These are phyloP conservation scores for Danio aesculapii DNA, from an alignment of 2,797 vertebrate genomes.

Conservation along the genomic window DNA sequence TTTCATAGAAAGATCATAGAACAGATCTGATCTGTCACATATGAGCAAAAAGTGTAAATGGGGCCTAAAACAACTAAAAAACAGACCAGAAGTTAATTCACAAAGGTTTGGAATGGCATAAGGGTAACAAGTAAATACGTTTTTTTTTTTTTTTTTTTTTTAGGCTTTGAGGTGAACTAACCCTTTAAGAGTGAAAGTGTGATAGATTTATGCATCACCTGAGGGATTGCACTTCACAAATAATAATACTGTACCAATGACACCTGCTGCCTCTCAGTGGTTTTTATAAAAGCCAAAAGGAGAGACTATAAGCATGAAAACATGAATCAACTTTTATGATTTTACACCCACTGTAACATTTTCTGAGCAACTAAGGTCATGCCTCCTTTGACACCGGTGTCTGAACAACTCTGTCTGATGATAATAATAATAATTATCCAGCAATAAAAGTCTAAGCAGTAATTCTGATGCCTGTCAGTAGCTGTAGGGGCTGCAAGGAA, in stretches of 20 bases:
- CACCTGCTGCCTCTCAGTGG: conserved; percentile 1
- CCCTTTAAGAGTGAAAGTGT: not conserved
- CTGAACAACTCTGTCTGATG: conserved; percentile 6
- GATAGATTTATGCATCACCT: not conserved
- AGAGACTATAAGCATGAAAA: not conserved
- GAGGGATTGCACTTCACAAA: not conserved
- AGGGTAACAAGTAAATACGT: too few relatives aligned
- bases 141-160: not conserved
- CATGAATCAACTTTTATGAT: conserved; percentile 1
- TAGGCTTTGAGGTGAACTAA: not conserved
- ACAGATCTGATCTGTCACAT: too few relatives aligned
- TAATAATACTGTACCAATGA: not conserved
- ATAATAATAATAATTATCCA: conserved; percentile 43
- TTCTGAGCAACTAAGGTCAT: conserved; percentile 7
- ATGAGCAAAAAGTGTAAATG: too few relatives aligned
- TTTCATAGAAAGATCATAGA: too few relatives aligned
- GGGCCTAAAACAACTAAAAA: too few relatives aligned
- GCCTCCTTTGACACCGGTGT: conserved; percentile 7
- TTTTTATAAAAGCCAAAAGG: not conserved
- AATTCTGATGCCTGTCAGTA: conserved; percentile 31
- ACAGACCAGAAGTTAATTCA: too few relatives aligned
- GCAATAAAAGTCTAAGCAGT: conserved; percentile 36
- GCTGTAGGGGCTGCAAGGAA: conserved; percentile 28
- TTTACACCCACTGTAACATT: not conserved
- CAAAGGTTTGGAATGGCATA: too few relatives aligned